phyloP scores from a whole-genome alignment of 2,888 invertebrate genomes.

The Argyresthia goedartella region DNA sequence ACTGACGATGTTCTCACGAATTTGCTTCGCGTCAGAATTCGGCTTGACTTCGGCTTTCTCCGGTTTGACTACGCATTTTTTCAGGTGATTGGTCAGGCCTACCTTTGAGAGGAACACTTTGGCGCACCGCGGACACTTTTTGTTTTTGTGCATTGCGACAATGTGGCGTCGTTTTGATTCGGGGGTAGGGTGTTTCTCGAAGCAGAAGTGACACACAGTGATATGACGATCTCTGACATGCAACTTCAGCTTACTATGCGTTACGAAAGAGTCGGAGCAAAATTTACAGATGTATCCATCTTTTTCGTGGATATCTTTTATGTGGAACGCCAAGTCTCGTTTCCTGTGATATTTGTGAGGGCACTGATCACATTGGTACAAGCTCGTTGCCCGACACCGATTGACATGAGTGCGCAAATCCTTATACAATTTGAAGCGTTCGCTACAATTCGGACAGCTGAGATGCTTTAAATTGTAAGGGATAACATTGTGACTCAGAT shows the following conservation, averaged over 20 bases:
- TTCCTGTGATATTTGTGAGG: slow-evolving; percentile 10
- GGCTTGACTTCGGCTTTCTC: slow-evolving; percentile 2
- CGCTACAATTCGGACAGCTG: slow-evolving; percentile 9
- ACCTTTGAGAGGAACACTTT: slow-evolving; percentile 4
- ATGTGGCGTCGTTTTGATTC: neutral
- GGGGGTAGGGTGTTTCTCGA: neutral
- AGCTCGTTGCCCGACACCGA: slow-evolving; percentile 1
- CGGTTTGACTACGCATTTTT: neutral
- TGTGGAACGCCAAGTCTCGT: slow-evolving; percentile 7
- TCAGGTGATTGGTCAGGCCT: slow-evolving; percentile 2
- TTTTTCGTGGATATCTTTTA: neutral
- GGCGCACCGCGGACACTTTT: slow-evolving; percentile 1
- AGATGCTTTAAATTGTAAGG: slow-evolving; percentile 9
- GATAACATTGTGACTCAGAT: slow-evolving; percentile 3
- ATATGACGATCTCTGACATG: slow-evolving; percentile 7
- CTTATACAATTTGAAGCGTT: slow-evolving; percentile 7
- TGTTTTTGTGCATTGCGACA: neutral
- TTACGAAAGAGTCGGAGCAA: neutral
- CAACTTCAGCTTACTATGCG: slow-evolving; percentile 3
- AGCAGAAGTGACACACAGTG: slow-evolving; percentile 1
- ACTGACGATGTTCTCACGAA: slow-evolving; percentile 11
- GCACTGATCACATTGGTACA: slow-evolving; percentile 9
- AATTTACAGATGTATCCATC: neutral
- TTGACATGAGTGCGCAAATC: slow-evolving; percentile 7
- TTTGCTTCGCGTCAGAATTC: slow-evolving; percentile 1